A percentile compares a stretch with the other conserved stretches of the same genome.
These are phyloP conservation scores for Oedothorax gibbosus DNA, from an alignment of 1,140 invertebrate genomes.

Conservation along the genomic window DNA sequence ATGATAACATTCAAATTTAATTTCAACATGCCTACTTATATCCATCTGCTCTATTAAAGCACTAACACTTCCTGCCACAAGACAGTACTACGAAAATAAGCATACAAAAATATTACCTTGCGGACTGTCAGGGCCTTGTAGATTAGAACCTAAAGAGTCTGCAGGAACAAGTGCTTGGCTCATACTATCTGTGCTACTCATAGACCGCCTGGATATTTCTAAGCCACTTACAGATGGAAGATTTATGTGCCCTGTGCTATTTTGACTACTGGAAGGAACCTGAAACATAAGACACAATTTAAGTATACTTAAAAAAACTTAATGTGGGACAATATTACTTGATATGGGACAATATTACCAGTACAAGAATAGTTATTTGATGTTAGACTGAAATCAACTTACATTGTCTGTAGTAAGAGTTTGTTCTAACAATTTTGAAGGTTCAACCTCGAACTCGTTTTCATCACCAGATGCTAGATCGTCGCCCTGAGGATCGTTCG, in stretches of 20 bases:
- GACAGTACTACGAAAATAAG: slow-evolving; percentile 20
- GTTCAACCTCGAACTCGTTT: slow-evolving; percentile 48
- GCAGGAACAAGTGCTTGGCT: slow-evolving; percentile 59
- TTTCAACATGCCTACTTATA: slow-evolving; percentile 21
- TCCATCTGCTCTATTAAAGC: slow-evolving; percentile 58
- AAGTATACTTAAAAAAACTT: not conserved
- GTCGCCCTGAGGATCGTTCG: slow-evolving; percentile 46
- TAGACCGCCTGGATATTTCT: slow-evolving; percentile 59
- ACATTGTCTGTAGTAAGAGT: slow-evolving; percentile 58
- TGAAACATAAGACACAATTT: slow-evolving; percentile 15
- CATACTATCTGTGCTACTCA: slow-evolving; percentile 58
- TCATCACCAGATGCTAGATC: slow-evolving; percentile 38
- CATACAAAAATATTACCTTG: slow-evolving; percentile 35
- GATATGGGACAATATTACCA: not conserved
- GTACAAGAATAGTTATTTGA: not conserved
- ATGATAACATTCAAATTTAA: slow-evolving; percentile 37
- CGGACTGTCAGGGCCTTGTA: slow-evolving; percentile 55
- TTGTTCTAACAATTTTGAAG: slow-evolving; percentile 58
- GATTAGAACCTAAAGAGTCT: slow-evolving; percentile 58
- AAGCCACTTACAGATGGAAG: slow-evolving; percentile 60
- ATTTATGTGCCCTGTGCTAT: slow-evolving; percentile 51
- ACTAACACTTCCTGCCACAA: slow-evolving; percentile 53
- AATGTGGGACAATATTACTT: not conserved
- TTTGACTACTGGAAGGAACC: slow-evolving; percentile 60
- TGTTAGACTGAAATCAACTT: slow-evolving; percentile 27